A percentile compares a stretch with the other conserved stretches of the same genome.
Evolutionary conservation across 2,888 invertebrate species (phyloP).

Genomic region (Ochropacha duplaris): DNA sequence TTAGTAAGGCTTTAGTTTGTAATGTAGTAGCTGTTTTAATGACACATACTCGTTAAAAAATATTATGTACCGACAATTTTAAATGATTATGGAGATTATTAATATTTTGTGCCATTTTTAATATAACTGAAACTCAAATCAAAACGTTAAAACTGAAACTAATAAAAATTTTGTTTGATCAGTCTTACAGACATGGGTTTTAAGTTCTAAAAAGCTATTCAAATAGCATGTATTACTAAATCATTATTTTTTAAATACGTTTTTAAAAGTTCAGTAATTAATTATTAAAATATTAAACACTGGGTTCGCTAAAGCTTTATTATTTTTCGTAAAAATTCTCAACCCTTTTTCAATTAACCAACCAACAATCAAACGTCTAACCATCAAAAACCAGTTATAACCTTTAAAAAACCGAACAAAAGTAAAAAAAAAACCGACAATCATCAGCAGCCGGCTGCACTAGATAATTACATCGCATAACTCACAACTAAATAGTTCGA

Average conservation of each 20-base stretch:
- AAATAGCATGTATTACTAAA: too few relatives aligned
- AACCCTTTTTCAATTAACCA: neutral
- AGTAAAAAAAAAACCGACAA: slow-evolving; percentile 8
- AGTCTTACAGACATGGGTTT: too few relatives aligned
- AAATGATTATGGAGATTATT: too few relatives aligned
- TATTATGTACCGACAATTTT: neutral
- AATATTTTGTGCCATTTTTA: too few relatives aligned
- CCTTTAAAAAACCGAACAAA: neutral
- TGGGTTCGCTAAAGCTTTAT: neutral
- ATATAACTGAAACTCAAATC: too few relatives aligned
- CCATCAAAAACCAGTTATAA: slow-evolving; percentile 16
- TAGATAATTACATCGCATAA: slow-evolving; percentile 29
- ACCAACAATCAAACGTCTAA: neutral
- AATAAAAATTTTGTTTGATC: too few relatives aligned
- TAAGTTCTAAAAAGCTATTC: too few relatives aligned
- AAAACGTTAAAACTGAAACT: too few relatives aligned
- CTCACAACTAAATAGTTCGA: slow-evolving; percentile 40
- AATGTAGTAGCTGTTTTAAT: neutral
- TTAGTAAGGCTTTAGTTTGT: neutral
- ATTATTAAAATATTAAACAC: neutral
- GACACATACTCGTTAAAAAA: neutral
- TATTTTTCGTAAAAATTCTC: neutral
- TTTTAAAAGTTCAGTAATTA: too few relatives aligned
- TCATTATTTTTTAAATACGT: too few relatives aligned
- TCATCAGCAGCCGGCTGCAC: slow-evolving; percentile 11